Base-by-base conservation (phyloP, 2,113 vertebrate genomes). In the Gymnarchus niloticus region DNA sequence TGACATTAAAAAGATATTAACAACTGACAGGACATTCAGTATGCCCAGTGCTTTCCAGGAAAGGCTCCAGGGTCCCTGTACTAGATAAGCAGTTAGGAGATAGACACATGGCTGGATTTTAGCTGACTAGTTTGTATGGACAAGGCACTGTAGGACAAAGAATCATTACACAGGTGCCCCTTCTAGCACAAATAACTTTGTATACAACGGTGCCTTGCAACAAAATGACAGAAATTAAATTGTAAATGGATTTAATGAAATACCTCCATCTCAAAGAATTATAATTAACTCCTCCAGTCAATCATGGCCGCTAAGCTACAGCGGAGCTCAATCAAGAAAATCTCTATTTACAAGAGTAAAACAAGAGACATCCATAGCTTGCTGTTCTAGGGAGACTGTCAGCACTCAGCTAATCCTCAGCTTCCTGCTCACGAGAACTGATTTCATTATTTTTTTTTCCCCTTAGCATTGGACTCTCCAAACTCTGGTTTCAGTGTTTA, bases 281-380 rank as follows among this genome's bases (percentile, higher is more conserved):
- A 87, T 90, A 92, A 91, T 92, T 90, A 92, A 89, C 86, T 89
- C 86, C 89, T 91, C 84, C 86, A 88, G 89, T 89, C 88, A 86
- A 87, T 84, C 85, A 84, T 85, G 84, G 86, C 88, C 86, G 89
- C 90, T 88, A 91, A 81, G 84, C 84, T 85, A 86, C 57, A 21
- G n/a, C 90, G 81, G 56, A 73, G 87, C 85, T 81, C 83, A 90
- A 85, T 88, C 51, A 89, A 85, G 85, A 88, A 88, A 88, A 90
- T 83, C 89, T 87, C 85, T 88, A 88, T 88, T 80, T 85, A 91
- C 88, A 87, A 86, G 87, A 92, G 90, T 91, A 91, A 87, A 91
- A 89, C 83, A 90, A 87, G 85, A 91, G 88, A 90, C 90, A 88
- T 89, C 86, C 84, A 86, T 88, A 81, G 76, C 89, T 89, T 2